Conservation (phyloP, 2,797 vertebrate genomes). For the Typhlichthys eigenmanni region DNA sequence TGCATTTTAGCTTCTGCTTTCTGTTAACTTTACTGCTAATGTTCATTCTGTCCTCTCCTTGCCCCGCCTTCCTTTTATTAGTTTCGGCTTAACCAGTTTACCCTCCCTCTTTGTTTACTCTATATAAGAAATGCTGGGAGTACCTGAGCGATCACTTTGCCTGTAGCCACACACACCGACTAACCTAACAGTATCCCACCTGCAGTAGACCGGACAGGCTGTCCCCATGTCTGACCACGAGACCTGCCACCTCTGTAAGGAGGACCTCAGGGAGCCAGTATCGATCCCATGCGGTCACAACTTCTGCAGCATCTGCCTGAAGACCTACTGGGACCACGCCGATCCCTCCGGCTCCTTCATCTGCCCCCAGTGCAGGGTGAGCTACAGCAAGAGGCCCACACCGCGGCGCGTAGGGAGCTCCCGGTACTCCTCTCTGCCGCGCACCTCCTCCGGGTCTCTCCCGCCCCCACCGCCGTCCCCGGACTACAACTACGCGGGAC, state of each 20-base stretch:
- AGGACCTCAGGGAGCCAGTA: conserved; percentile 77
- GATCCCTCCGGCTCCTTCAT: conserved; percentile 73
- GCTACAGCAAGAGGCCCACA: conserved; percentile 79
- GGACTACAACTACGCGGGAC: conserved; percentile 80
- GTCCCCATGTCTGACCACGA: conserved; percentile 74
- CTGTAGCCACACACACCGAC: conserved; percentile 43
- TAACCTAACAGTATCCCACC: conserved; percentile 1
- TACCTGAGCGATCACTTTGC: conserved; percentile 68
- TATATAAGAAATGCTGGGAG: conserved; percentile 67
- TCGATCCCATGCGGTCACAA: conserved; percentile 81
- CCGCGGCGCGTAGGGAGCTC: conserved; percentile 69
- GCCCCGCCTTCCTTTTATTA: conserved; percentile 75
- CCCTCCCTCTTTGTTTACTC: conserved; percentile 77
- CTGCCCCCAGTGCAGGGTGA: conserved; percentile 78
- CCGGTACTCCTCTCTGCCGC: conserved; percentile 52
- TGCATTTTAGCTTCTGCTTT: conserved; percentile 27
- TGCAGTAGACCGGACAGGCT: conserved; percentile 2
- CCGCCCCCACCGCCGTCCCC: conserved; percentile 78
- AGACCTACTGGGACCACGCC: conserved; percentile 83
- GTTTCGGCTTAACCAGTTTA: conserved; percentile 87
- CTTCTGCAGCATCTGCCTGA: conserved; percentile 80
- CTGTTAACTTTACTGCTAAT: not conserved
- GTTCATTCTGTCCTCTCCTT: conserved; percentile 57
- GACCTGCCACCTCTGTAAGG: conserved; percentile 79
- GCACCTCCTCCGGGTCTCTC: conserved; percentile 51